A percentile compares a stretch with the other conserved stretches of the same genome.
phyloP scores from a whole-genome alignment of 1,140 invertebrate species.

The Tenebrio molitor region DNA sequence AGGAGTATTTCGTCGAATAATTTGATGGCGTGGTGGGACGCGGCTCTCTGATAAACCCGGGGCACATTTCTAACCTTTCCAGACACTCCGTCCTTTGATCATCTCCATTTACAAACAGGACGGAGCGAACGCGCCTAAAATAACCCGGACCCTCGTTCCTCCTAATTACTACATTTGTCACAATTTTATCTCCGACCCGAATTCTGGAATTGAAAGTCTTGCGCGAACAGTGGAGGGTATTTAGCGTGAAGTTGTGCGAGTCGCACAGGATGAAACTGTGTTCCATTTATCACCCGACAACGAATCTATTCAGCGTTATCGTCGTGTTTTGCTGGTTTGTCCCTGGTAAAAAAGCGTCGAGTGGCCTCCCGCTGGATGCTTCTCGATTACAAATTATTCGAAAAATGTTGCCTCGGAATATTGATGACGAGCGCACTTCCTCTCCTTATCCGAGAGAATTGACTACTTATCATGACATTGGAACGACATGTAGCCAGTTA shows the following conservation, averaged over 20 bases:
- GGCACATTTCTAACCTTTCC: constrained; percentile 23
- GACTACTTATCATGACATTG: constrained; percentile 32
- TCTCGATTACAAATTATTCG: constrained; percentile 26
- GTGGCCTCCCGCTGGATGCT: background rate
- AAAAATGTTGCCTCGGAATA: constrained; percentile 23
- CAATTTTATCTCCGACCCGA: background rate
- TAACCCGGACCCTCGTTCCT: background rate
- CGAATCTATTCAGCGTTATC: background rate
- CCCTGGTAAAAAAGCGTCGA: background rate
- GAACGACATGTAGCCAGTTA: constrained; percentile 30
- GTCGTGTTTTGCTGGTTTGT: background rate
- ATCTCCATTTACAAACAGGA: background rate
- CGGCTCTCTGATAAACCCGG: constrained; percentile 9
- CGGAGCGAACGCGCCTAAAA: background rate
- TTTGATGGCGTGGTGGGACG: background rate
- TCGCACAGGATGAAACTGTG: too few species aligned
- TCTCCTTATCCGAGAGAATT: constrained; percentile 22
- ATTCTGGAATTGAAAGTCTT: background rate
- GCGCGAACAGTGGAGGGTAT: too few species aligned
- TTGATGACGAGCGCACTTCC: constrained; percentile 26
- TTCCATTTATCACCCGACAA: too few species aligned
- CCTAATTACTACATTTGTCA: background rate
- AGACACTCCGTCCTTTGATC: background rate
- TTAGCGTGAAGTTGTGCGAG: too few species aligned
- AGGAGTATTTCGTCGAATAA: background rate